Evolutionary conservation across 1,140 invertebrate species (phyloP).

Genomic region (Notospermus geniculatus): DNA sequence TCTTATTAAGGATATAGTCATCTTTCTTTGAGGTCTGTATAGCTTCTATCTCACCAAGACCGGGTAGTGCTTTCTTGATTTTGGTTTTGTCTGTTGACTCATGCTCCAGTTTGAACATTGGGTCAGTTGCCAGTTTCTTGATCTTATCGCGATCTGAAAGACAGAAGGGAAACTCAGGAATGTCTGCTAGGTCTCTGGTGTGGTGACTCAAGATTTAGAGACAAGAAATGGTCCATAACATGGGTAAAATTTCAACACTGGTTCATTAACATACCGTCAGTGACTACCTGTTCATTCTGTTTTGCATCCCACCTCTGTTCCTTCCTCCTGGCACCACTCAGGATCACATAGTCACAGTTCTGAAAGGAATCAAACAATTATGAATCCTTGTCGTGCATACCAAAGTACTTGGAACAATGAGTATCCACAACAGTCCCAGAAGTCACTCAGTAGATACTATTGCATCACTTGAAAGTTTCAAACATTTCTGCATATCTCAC

Average conservation of each 20-base stretch:
- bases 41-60: constrained; percentile 71
- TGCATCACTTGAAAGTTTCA: too few species aligned
- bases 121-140: constrained; percentile 84
- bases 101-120: constrained; percentile 95
- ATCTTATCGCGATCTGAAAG: constrained; percentile 71
- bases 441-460: too few species aligned
- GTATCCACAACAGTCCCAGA: too few species aligned
- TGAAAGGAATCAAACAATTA: constrained; percentile 59
- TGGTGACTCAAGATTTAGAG: too few species aligned
- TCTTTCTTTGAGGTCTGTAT: constrained; percentile 83
- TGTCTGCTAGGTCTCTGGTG: too few species aligned
- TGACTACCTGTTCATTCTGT: constrained; percentile 84
- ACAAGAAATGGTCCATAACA: too few species aligned
- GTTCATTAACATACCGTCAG: constrained; percentile 56
- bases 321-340: constrained; percentile 90
- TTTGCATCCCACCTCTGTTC: constrained; percentile 97
- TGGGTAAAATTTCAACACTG: too few species aligned
- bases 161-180: constrained; percentile 1
- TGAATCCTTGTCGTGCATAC: too few species aligned
- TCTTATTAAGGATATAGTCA: constrained; percentile 84
- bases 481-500: too few species aligned
- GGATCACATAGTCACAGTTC: constrained; percentile 96
- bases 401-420: too few species aligned
- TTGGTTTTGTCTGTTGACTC: constrained; percentile 75
- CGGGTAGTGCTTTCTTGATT: constrained; percentile 69